Evolutionary conservation across 2,113 vertebrate genomes (phyloP).

Genomic region (Atractosteus spatula): DNA sequence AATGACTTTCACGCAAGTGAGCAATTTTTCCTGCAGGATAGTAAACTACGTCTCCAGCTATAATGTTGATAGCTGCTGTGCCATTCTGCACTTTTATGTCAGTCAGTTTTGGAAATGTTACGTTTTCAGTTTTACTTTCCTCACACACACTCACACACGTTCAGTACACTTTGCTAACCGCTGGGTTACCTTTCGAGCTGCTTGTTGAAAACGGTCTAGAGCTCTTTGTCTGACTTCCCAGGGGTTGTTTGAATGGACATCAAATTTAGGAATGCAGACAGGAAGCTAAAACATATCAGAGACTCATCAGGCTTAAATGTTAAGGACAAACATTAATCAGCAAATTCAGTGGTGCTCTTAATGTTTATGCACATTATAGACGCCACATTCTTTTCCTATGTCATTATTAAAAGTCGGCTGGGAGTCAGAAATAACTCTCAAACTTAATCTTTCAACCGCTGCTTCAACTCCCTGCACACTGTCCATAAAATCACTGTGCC

Average conservation of each 20-base stretch:
- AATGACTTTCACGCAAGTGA: background rate
- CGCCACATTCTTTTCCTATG: no score
- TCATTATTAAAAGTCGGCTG: no score
- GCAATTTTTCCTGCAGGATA: background rate
- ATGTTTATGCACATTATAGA: no score
- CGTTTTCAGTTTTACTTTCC: background rate
- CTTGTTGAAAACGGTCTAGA: conserved; percentile 77
- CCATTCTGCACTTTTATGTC: background rate
- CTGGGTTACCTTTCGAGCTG: conserved; percentile 75
- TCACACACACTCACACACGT: no score
- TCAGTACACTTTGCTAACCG: background rate
- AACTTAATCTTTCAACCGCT: no score
- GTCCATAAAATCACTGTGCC: no score
- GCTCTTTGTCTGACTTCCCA: conserved; percentile 64
- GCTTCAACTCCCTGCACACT: no score
- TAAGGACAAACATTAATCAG: no score
- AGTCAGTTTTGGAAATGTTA: background rate
- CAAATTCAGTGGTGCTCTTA: no score
- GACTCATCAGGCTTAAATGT: no score
- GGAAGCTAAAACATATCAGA: conserved; percentile 37
- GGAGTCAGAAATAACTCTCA: no score
- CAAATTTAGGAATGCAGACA: conserved; percentile 65
- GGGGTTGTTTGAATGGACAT: conserved; percentile 59
- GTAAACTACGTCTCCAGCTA: background rate
- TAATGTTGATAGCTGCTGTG: background rate